These are phyloP conservation scores for Arbacia lixula DNA, from an alignment of 53 echinoderm and acorn worm species.

Conservation along the genomic window DNA sequence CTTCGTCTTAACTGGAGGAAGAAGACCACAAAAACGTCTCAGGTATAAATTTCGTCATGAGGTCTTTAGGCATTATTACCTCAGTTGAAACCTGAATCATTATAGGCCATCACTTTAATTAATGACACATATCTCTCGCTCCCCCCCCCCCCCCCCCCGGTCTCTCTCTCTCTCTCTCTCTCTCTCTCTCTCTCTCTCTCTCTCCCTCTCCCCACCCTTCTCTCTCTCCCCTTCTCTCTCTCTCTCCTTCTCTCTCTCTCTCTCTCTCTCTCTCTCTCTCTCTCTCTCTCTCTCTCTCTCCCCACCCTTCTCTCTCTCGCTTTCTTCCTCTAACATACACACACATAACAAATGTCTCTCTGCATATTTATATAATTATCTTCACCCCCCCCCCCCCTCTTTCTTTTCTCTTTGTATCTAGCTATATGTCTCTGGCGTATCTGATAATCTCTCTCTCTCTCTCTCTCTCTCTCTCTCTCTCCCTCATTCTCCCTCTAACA, in stretches of 20 bases:
- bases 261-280: not conserved
- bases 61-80: too few species aligned
- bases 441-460: not conserved
- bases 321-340: too few species aligned
- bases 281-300: not conserved
- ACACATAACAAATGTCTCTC: too few species aligned
- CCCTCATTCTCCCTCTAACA: not conserved
- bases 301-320: not conserved
- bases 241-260: not conserved
- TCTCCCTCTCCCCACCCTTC: too few species aligned
- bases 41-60: too few species aligned
- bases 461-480: not conserved
- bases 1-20: not conserved
- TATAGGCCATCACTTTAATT: too few species aligned
- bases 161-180: not conserved
- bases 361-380: too few species aligned
- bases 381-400: not conserved
- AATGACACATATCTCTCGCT: not conserved
- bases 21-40: not conserved
- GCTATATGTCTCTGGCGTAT: not conserved
- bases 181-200: not conserved
- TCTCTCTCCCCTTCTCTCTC: too few species aligned
- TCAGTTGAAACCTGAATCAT: too few species aligned
- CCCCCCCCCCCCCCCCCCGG: not conserved
- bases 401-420: not conserved